Conservation (phyloP, 2,888 invertebrate genomes). For the Allolobophora icterica region DNA sequence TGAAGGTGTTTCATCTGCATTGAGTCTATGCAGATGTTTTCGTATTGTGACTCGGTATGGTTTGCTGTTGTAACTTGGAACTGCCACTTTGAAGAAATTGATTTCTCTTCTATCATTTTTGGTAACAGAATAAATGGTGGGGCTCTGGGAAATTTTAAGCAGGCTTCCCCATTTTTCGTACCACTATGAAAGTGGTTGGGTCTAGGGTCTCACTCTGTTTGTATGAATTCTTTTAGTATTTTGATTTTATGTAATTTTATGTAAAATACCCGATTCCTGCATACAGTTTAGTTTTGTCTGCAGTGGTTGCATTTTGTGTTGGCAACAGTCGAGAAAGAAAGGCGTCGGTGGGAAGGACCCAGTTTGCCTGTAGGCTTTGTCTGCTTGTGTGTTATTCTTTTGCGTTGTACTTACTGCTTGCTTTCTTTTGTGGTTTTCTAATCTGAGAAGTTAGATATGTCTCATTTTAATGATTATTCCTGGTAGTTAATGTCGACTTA, state of each 20-base stretch:
- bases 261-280: not conserved
- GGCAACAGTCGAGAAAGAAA: not conserved
- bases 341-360: not conserved
- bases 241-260: not conserved
- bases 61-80: not conserved
- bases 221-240: not conserved
- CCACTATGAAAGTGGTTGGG: not conserved
- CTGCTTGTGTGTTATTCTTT: not conserved
- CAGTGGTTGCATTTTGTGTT: not conserved
- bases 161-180: not conserved
- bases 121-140: not conserved
- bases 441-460: not conserved
- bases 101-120: not conserved
- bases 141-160: not conserved
- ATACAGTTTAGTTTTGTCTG: not conserved
- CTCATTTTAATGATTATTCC: not conserved
- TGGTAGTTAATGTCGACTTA: not conserved
- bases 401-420: not conserved
- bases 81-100: not conserved
- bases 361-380: no score
- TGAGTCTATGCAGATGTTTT: not conserved
- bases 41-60: not conserved
- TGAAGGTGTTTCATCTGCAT: no score
- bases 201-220: not conserved
- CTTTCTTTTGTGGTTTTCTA: not conserved